phyloP scores from a whole-genome alignment of 2,888 invertebrate species.

The Brachyopa scutellaris region DNA sequence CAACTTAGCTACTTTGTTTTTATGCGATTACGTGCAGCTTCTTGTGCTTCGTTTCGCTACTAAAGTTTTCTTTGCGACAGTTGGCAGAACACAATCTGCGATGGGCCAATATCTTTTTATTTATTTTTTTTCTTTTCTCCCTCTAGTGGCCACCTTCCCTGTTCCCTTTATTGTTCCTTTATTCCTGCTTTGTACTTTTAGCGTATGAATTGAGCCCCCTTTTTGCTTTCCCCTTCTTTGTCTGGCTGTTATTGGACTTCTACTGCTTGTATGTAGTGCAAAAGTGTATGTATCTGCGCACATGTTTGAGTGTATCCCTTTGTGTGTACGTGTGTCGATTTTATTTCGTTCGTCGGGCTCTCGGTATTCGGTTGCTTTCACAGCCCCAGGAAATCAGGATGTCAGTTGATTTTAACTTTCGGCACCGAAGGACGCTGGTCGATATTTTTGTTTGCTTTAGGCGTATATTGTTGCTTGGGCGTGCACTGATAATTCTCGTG shows the following conservation, averaged over 20 bases:
- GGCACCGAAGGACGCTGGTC: conserved; percentile 53
- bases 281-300: conserved; percentile 10
- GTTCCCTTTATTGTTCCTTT: background rate
- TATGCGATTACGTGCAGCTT: background rate
- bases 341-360: background rate
- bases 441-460: conserved; percentile 32
- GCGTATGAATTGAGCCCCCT: conserved; percentile 15
- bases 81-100: background rate
- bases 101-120: background rate
- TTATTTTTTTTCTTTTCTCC: background rate
- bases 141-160: background rate
- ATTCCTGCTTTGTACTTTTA: background rate
- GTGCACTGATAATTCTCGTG: conserved; percentile 37
- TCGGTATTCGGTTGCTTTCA: conserved; percentile 25
- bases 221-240: conserved; percentile 50
- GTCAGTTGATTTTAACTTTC: conserved; percentile 67
- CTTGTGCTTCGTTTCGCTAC: no score
- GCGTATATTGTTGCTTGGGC: conserved; percentile 43
- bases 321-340: background rate
- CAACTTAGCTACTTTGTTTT: background rate
- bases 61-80: background rate
- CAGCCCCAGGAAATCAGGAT: conserved; percentile 56
- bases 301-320: background rate
- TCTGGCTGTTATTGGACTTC: conserved; percentile 4
- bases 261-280: no score